Conservation (phyloP, 2,113 vertebrate species). For the Halichoerus grypus region DNA sequence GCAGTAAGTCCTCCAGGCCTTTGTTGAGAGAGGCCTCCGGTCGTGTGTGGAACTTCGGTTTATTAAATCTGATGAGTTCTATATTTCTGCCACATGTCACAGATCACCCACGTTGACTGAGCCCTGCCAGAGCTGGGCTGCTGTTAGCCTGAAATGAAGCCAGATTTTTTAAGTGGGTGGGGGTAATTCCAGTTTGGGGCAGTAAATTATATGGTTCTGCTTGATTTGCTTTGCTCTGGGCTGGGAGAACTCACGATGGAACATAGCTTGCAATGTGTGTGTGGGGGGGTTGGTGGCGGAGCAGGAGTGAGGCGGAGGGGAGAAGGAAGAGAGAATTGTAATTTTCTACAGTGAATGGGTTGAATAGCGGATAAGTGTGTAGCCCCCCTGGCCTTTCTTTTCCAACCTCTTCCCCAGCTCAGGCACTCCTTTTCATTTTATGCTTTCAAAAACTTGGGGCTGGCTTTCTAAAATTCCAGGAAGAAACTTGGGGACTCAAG, state of each 20-base stretch:
- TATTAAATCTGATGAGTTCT: conserved; percentile 84
- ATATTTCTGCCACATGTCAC: conserved; percentile 84
- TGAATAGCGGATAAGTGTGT: background rate
- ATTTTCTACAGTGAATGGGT: background rate
- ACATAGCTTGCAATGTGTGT: conserved; percentile 27
- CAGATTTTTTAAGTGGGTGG: conserved; percentile 83
- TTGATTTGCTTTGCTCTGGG: conserved; percentile 80
- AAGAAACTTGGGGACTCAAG: background rate
- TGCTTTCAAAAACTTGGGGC: background rate
- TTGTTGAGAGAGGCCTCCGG: conserved; percentile 78
- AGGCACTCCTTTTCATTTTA: background rate
- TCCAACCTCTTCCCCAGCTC: background rate
- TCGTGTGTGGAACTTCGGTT: conserved; percentile 74
- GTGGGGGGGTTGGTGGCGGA: no score
- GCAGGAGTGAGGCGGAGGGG: background rate
- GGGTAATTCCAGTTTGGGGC: conserved; percentile 80
- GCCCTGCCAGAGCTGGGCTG: conserved; percentile 70
- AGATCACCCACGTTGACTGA: conserved; percentile 85
- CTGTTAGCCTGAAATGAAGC: conserved; percentile 81
- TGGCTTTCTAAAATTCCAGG: conserved; percentile 15
- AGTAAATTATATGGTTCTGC: conserved; percentile 82
- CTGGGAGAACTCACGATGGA: conserved; percentile 59
- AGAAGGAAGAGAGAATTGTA: background rate
- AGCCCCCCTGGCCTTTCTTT: background rate
- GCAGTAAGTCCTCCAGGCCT: conserved; percentile 57